phyloP scores from a whole-genome alignment of 2,113 vertebrate species.

The Otis tarda region DNA sequence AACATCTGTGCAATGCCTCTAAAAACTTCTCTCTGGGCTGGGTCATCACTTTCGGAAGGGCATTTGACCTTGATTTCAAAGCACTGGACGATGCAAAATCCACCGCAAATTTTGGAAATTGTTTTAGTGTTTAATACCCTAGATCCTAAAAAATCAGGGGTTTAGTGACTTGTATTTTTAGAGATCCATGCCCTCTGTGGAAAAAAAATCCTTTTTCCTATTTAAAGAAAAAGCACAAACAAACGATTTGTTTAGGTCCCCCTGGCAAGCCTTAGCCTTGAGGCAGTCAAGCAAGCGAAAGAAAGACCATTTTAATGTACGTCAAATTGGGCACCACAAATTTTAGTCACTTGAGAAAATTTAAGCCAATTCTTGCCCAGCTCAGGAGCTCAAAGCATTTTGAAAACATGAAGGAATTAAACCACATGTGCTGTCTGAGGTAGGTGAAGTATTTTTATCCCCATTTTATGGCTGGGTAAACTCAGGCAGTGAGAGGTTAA shows the following conservation, averaged over 20 bases:
- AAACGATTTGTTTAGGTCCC: rapidly evolving
- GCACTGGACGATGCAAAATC: background rate
- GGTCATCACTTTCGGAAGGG: background rate
- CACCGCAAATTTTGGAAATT: background rate
- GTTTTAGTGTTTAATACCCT: background rate
- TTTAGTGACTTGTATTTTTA: background rate
- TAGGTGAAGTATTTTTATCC: background rate
- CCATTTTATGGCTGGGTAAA: background rate
- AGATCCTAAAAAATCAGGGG: background rate
- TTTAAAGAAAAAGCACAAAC: background rate
- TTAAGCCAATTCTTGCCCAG: background rate
- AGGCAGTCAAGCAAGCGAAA: background rate
- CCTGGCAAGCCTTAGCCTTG: background rate
- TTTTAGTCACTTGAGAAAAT: background rate
- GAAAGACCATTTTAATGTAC: background rate
- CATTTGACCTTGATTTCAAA: background rate
- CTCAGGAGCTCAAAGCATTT: background rate
- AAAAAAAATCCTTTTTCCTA: background rate
- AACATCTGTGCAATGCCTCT: background rate
- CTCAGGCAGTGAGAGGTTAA: background rate
- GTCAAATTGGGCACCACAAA: background rate
- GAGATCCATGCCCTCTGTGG: too few relatives aligned
- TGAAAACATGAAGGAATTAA: background rate
- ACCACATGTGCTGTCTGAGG: background rate
- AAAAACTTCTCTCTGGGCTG: background rate